These are phyloP conservation scores for Lucilia sericata DNA, from an alignment of 1,140 invertebrate species.

Conservation along the genomic window DNA sequence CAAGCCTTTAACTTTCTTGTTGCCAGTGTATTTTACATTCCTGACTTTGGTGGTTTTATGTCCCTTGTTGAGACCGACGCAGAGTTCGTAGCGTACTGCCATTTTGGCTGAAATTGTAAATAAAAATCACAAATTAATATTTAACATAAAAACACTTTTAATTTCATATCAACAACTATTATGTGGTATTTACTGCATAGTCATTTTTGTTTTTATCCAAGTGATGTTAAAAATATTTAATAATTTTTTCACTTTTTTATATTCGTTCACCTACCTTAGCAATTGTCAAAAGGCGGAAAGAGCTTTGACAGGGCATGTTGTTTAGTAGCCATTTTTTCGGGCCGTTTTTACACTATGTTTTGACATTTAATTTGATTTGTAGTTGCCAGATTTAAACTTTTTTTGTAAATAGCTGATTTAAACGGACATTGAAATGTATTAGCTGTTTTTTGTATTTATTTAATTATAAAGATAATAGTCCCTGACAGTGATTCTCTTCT, in stretches of 20 bases:
- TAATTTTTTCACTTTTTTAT: constrained; percentile 51
- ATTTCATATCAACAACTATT: neutral
- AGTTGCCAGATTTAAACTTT: constrained; percentile 9
- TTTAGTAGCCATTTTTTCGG: constrained; percentile 52
- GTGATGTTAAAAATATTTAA: constrained; percentile 52
- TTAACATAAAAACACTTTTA: constrained; percentile 17
- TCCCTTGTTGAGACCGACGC: constrained; percentile 93
- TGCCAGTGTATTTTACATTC: constrained; percentile 77
- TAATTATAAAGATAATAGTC: too few species aligned
- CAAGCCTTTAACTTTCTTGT: constrained; percentile 78
- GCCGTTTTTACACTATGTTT: constrained; percentile 38
- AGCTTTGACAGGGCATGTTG: constrained; percentile 52
- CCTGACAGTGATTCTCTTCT: too few species aligned
- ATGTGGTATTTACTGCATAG: constrained; percentile 11
- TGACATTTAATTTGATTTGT: neutral
- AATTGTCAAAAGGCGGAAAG: constrained; percentile 64
- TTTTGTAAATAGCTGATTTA: neutral
- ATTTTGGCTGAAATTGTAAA: constrained; percentile 53
- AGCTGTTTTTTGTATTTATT: too few species aligned
- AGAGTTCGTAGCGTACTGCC: constrained; percentile 81
- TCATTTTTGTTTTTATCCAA: constrained; percentile 16
- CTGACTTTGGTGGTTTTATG: constrained; percentile 94
- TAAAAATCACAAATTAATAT: constrained; percentile 33
- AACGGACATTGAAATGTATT: neutral
- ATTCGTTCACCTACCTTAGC: constrained; percentile 57